These are phyloP conservation scores for Tetranychus piercei DNA, from an alignment of 2,888 invertebrate species.

Conservation along the genomic window DNA sequence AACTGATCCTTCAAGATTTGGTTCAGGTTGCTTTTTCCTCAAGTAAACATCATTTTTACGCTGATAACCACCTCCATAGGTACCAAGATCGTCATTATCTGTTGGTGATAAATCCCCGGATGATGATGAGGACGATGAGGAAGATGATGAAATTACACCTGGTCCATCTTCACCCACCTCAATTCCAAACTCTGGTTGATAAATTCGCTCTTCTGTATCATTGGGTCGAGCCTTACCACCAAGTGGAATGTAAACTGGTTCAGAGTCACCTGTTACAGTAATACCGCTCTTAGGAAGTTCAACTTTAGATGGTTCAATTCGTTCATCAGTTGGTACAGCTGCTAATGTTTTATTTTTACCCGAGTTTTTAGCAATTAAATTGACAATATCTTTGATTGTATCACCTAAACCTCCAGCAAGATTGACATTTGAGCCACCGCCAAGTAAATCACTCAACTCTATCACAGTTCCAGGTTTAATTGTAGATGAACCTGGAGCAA, in stretches of 20 bases:
- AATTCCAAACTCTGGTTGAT: not conserved
- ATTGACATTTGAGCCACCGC: constrained; percentile 23
- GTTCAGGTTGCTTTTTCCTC: not conserved
- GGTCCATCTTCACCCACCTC: not conserved
- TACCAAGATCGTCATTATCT: not conserved
- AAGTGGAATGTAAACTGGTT: constrained; percentile 22
- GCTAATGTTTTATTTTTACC: not conserved
- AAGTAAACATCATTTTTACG: constrained; percentile 20
- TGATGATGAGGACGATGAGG: constrained; percentile 8
- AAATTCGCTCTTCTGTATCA: not conserved
- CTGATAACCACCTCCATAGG: constrained; percentile 13
- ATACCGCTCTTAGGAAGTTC: constrained; percentile 16
- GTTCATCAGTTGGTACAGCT: not conserved
- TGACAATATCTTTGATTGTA: constrained; percentile 28
- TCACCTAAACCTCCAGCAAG: constrained; percentile 27
- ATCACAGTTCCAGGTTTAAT: constrained; percentile 27
- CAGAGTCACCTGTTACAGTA: constrained; percentile 14
- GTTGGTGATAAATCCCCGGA: constrained; percentile 6
- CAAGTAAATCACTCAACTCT: constrained; percentile 27
- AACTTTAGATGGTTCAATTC: not conserved
- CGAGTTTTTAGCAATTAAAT: constrained; percentile 24
- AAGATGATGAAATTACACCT: not conserved
- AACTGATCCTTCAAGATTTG: not conserved
- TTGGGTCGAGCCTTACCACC: constrained; percentile 9
- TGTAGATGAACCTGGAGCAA: constrained; percentile 8